A percentile compares a stretch with the other conserved stretches of the same genome.
Conservation (phyloP, 1,140 invertebrate genomes). For the Sitobion miscanthi region DNA sequence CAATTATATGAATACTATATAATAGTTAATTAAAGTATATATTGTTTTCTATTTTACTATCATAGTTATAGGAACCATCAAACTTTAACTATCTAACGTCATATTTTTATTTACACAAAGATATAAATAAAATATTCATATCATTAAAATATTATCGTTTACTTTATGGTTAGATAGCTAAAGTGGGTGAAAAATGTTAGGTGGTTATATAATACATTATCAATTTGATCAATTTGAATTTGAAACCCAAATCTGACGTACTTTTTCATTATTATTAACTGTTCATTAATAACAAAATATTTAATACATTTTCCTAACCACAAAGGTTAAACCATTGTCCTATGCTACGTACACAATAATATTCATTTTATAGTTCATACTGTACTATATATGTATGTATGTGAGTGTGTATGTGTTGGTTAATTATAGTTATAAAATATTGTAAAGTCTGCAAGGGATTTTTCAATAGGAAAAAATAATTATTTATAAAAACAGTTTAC, state of each 20-base stretch:
- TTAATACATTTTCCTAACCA: background rate
- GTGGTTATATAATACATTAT: too few relatives aligned
- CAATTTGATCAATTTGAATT: background rate
- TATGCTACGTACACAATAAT: background rate
- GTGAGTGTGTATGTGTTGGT: background rate
- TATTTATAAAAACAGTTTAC: slow-evolving; percentile 5
- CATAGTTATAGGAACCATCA: too few relatives aligned
- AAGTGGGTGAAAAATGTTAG: background rate
- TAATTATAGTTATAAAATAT: slow-evolving; percentile 10
- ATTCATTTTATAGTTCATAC: background rate
- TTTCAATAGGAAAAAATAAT: background rate
- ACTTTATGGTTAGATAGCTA: background rate
- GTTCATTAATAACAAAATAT: background rate
- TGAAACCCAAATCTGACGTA: background rate
- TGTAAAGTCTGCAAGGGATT: background rate
- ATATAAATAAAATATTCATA: background rate
- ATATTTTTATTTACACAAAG: background rate
- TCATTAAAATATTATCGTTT: background rate
- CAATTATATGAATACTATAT: too few relatives aligned
- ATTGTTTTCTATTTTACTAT: too few relatives aligned
- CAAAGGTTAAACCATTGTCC: background rate
- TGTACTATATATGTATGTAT: background rate
- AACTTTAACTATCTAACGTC: background rate
- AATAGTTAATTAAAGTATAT: too few relatives aligned
- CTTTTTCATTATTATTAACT: background rate